Evolutionary conservation across 2,113 vertebrate genomes (phyloP), one percentile per base, ranked within the genome.

Genomic region (Dromiciops gliroides): DNA sequence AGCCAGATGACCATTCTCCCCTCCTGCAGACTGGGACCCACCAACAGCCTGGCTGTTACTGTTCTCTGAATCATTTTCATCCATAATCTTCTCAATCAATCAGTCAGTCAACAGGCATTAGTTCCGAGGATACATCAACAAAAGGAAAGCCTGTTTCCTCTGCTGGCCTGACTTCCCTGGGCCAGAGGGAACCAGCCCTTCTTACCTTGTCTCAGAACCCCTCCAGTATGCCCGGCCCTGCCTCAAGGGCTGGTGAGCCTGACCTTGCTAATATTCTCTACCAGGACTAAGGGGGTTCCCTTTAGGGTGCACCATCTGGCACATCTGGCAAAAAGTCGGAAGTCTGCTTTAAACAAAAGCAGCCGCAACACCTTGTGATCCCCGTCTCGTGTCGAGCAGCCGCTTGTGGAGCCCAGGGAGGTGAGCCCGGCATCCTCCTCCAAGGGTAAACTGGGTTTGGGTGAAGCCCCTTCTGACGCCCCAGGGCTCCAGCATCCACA

Each of bases 401-500:
- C 0, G 37, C 60, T 11, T 25, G 56, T 1, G 37, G n/a, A 5
- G 0, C 4, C n/a, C 67, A 0, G 23, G 19, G 67, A 44, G n/a
- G 67, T 0, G 19, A 75, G 4, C 16, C 67, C 1, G 37, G 16
- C 37, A 0, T 19, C 12, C n/a, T 16, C 67, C 37, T 51, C 37
- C 50, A 90, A 44, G 60, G 23, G 37, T 19, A 44, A 1, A 44
- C 14, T 25, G 90, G 88, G 7, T 8, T 0, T 48, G 47, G 93
- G 89, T 26, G 90, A 91, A 44, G 31, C 26, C 95, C 89, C 75
- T 53, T 16, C 75, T 0, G 8, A 12, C 2, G 90, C 91, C 92
- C 89, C 47, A 1, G 90, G 52, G 90, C 56, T 96, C 95, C 96
- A 96, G 96, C 94, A 96, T 97, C 97, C 97, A 98, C 97, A 97